Evolutionary conservation across 2,113 vertebrate species (phyloP).

Genomic region (Neodontobutis hainanensis): DNA sequence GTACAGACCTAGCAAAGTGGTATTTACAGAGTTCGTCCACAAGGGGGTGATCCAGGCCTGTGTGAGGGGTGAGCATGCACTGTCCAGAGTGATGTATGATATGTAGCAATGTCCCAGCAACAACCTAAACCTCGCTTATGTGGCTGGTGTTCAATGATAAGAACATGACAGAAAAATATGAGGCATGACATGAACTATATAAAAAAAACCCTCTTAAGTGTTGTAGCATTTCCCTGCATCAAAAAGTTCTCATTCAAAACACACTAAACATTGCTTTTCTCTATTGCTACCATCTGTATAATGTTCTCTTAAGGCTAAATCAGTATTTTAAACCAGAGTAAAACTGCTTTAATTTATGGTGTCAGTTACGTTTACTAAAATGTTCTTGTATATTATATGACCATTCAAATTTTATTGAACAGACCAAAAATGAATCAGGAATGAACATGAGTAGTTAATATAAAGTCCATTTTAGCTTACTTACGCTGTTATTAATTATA

Average conservation of each 20-base stretch:
- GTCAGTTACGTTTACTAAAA: background rate
- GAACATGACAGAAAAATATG: conserved; percentile 42
- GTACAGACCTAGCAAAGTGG: conserved; percentile 75
- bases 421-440: conserved; percentile 30
- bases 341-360: background rate
- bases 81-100: conserved; percentile 54
- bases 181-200: conserved; percentile 29
- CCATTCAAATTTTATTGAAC: conserved; percentile 7
- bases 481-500: conserved; percentile 62
- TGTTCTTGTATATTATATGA: conserved; percentile 1
- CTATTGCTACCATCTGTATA: conserved; percentile 38
- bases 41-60: conserved; percentile 74
- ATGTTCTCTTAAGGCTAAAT: conserved; percentile 29
- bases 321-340: conserved; percentile 5
- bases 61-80: conserved; percentile 46
- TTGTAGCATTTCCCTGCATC: conserved; percentile 23
- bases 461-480: conserved; percentile 64
- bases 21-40: conserved; percentile 77
- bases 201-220: conserved; percentile 23
- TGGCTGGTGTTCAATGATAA: conserved; percentile 65
- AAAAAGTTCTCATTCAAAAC: conserved; percentile 33
- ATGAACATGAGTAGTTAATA: conserved; percentile 46
- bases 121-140: conserved; percentile 69
- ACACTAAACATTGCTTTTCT: conserved; percentile 19
- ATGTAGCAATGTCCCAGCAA: conserved; percentile 60